Base-by-base conservation (phyloP, 2,888 invertebrate species). In the Barypeithes pellucidus region DNA sequence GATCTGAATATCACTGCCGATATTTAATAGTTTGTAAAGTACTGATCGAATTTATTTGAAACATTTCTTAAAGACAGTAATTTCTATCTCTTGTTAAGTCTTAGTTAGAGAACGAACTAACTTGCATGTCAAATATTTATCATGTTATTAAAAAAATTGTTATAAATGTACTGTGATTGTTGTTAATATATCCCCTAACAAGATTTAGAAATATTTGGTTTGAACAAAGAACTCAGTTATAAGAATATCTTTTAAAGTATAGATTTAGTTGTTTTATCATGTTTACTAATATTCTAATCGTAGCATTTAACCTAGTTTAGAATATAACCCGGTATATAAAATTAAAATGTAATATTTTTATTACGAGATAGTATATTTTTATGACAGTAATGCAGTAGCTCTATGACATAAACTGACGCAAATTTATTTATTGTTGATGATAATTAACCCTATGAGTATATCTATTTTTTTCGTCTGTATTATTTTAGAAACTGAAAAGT, bases 1-100 rank as follows among this genome's bases (percentile, higher is more conserved):
- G 45, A 24, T 67, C 24, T 16, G 18, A 60, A 67, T 67, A 67
- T 59, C 67, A 67, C 59, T 67, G 67, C 67, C 67, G 59, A 67
- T 62, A 62, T 24, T 62, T 45, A 45, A 8, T 47, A 50, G 18
- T 39, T 33, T 63, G 63, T 63, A 33, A 63, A 29, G 29, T 47
- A 47, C 33, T 50, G 50, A 63, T 43, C 63, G 50, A 63, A 63
- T 63, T 63, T 63, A 60, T 24, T 18, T 50, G 20, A 50, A 52
- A 36, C 36, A 20, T 47, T 18, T 47, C 20, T 36, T 60, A 12
- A 39, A 24, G 7, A n/a, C 14, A 29, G 1, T 16, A 36, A 33
- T 57, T 57, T 57, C 54, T 14, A 33, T 33, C 2, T 16, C 18
- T 57, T 57, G 33, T 57, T 57, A 57, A 33, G 9, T 57, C 16